phyloP scores from a whole-genome alignment of 1,140 invertebrate species.

The Sitobion miscanthi region DNA sequence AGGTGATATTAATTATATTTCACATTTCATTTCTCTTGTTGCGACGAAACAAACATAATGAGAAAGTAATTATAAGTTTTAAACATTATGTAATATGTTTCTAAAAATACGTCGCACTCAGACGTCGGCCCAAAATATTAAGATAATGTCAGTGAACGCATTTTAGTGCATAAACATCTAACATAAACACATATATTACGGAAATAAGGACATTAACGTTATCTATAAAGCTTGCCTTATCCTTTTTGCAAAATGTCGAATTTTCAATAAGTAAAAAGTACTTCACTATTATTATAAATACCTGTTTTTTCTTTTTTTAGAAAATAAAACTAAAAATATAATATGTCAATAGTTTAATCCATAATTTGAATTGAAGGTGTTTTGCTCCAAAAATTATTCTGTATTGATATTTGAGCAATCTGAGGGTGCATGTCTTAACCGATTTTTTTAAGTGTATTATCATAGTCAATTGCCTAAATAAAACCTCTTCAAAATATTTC shows the following conservation, averaged over 20 bases:
- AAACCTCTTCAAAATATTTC: no score
- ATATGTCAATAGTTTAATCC: no score
- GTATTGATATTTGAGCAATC: no score
- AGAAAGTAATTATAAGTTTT: background rate
- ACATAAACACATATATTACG: background rate
- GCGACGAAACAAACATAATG: background rate
- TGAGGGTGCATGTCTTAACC: no score
- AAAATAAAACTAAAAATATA: no score
- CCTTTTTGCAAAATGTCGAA: background rate
- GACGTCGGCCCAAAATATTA: background rate
- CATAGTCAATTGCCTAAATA: no score
- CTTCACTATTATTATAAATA: no score
- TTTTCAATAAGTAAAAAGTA: background rate
- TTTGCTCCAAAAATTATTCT: no score
- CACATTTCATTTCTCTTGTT: background rate
- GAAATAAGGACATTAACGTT: background rate
- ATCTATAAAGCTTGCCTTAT: background rate
- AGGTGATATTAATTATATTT: background rate
- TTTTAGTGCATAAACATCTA: background rate
- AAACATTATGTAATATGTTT: background rate
- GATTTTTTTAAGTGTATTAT: no score
- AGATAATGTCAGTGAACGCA: background rate
- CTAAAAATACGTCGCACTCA: background rate
- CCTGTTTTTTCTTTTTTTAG: no score
- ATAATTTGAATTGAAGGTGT: no score